Percentiles rank a stretch among this genome's conserved stretches.
Conservation (phyloP, 1,140 invertebrate genomes). For the Oedothorax gibbosus region DNA sequence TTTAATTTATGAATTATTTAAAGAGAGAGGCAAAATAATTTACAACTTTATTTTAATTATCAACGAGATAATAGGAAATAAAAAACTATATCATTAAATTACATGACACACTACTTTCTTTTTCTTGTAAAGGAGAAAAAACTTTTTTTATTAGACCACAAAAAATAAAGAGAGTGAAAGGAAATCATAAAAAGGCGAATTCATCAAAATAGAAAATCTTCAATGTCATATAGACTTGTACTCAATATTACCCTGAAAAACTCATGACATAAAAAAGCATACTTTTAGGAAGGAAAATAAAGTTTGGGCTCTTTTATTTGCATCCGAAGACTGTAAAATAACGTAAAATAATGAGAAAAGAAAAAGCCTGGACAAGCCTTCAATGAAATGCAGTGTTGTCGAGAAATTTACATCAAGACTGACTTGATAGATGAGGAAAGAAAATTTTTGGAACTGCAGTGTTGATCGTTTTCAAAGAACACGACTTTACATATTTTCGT, state of each 20-base stretch:
- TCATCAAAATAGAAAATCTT: no score
- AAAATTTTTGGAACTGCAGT: neutral
- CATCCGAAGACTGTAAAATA: constrained; percentile 15
- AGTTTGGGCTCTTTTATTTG: constrained; percentile 13
- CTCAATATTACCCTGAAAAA: neutral
- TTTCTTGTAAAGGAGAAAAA: no score
- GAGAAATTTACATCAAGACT: neutral
- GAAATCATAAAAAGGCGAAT: no score
- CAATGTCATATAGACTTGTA: no score
- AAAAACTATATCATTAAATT: no score
- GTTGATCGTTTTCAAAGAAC: constrained; percentile 17
- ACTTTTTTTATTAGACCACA: no score
- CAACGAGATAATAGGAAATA: no score
- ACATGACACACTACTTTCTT: no score
- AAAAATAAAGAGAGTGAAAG: no score
- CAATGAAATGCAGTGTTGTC: constrained; percentile 16
- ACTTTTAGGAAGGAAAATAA: constrained; percentile 1
- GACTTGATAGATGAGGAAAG: constrained; percentile 26
- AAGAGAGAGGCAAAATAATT: no score
- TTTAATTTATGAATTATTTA: no score
- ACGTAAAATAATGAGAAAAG: constrained; percentile 27
- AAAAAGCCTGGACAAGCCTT: neutral
- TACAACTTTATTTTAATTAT: no score
- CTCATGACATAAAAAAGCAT: neutral
- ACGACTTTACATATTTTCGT: neutral